Evolutionary conservation across 2,113 vertebrate species (phyloP).

Genomic region (Xerus inauris): DNA sequence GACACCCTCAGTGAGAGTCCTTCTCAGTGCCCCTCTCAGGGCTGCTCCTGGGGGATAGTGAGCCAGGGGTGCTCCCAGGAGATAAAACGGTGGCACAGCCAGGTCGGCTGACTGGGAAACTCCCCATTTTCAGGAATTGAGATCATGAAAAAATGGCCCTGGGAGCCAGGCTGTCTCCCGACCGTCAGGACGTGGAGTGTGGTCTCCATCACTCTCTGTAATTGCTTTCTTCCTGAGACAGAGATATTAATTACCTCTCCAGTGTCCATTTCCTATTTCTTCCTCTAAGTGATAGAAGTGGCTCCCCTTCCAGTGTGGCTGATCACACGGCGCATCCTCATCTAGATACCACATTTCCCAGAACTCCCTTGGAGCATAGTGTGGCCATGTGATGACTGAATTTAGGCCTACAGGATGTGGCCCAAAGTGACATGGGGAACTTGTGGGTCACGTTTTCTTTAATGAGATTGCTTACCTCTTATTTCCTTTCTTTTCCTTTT

Average conservation of each 20-base stretch:
- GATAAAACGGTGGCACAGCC: not conserved
- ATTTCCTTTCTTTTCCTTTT: not conserved
- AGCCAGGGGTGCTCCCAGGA: not conserved
- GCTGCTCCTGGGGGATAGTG: not conserved
- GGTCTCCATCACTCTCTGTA: not conserved
- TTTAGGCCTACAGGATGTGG: not conserved
- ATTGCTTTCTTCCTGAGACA: not conserved
- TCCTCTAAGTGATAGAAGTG: not conserved
- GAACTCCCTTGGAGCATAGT: not conserved
- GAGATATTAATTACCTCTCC: not conserved
- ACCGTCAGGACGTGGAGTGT: not conserved
- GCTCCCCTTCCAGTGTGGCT: not conserved
- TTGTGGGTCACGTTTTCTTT: not conserved
- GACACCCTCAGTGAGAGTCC: not conserved
- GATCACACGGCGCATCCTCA: not conserved
- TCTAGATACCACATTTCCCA: not conserved
- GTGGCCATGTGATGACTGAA: too few species aligned
- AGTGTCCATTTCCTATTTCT: not conserved
- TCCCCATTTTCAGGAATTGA: not conserved
- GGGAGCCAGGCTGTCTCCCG: not conserved
- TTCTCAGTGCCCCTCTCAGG: not conserved
- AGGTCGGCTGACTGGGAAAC: not conserved
- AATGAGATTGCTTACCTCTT: not conserved
- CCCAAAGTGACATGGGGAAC: not conserved
- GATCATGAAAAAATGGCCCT: not conserved